Percentiles rank a stretch among this genome's conserved stretches.
Evolutionary conservation across 2,113 vertebrate genomes (phyloP).

Genomic region (Indicator maculatus): DNA sequence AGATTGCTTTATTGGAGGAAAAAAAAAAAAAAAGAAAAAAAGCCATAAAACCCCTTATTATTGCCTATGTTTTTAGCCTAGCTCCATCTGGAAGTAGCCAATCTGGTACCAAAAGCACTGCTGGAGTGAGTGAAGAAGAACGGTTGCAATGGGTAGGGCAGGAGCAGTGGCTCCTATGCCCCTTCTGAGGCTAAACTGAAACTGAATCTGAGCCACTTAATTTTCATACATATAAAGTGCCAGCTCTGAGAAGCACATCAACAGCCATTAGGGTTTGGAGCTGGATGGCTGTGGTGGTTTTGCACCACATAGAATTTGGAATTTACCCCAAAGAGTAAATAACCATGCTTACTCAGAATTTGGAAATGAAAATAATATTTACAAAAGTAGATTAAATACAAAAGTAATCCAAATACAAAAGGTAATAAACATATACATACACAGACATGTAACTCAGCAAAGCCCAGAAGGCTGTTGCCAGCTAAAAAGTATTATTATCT

Average conservation of each 20-base stretch:
- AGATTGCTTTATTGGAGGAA: neutral
- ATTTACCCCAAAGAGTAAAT: too few relatives aligned
- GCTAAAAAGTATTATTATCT: too few relatives aligned
- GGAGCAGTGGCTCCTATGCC: neutral
- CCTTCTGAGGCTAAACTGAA: neutral
- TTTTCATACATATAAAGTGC: neutral
- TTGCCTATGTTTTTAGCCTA: neutral
- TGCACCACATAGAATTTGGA: too few relatives aligned
- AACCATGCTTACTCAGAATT: too few relatives aligned
- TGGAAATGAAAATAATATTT: too few relatives aligned
- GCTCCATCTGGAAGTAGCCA: neutral
- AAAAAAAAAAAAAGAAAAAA: neutral
- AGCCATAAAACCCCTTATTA: fast-evolving
- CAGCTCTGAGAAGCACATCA: neutral
- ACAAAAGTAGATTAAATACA: too few relatives aligned
- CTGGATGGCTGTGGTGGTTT: neutral
- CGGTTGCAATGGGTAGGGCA: neutral
- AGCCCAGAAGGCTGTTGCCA: too few relatives aligned
- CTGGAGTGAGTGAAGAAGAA: neutral
- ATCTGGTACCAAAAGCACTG: neutral
- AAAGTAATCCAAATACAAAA: too few relatives aligned
- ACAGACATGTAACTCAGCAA: too few relatives aligned
- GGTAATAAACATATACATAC: too few relatives aligned
- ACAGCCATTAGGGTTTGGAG: neutral
- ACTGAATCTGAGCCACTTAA: neutral